Conservation (phyloP, 2,888 invertebrate species). For the Trachelus iudaicus region DNA sequence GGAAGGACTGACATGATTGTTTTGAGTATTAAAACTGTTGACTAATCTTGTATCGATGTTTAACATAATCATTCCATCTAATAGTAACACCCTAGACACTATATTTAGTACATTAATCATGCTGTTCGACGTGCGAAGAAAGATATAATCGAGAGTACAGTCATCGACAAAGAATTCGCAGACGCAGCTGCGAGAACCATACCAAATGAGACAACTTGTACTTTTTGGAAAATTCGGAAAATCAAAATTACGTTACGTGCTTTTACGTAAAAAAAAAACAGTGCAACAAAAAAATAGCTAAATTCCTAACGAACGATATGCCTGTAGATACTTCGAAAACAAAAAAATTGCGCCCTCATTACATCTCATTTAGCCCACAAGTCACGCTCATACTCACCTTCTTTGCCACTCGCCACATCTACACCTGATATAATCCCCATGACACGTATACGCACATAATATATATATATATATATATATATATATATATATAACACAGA, state of each 20-base stretch:
- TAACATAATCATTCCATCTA: slow-evolving; percentile 32
- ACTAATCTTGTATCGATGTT: slow-evolving; percentile 45
- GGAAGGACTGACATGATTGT: slow-evolving; percentile 29
- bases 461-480: background rate
- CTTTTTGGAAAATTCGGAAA: background rate
- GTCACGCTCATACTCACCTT: background rate
- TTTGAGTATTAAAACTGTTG: slow-evolving; percentile 29
- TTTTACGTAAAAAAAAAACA: background rate
- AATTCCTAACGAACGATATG: background rate
- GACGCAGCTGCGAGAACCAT: background rate
- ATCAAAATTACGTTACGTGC: background rate
- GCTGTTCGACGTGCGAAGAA: background rate
- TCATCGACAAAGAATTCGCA: background rate
- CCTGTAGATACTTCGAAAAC: background rate
- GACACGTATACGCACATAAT: background rate
- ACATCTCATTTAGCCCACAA: background rate
- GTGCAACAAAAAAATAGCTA: background rate
- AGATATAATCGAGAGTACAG: background rate
- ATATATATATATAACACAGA: background rate
- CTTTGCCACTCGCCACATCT: background rate
- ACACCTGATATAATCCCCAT: background rate
- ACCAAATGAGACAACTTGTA: background rate
- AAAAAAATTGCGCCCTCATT: background rate
- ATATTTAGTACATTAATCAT: background rate
- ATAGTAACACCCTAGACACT: background rate